phyloP scores from a whole-genome alignment of 2,888 invertebrate genomes.

The Colostygia pectinataria region DNA sequence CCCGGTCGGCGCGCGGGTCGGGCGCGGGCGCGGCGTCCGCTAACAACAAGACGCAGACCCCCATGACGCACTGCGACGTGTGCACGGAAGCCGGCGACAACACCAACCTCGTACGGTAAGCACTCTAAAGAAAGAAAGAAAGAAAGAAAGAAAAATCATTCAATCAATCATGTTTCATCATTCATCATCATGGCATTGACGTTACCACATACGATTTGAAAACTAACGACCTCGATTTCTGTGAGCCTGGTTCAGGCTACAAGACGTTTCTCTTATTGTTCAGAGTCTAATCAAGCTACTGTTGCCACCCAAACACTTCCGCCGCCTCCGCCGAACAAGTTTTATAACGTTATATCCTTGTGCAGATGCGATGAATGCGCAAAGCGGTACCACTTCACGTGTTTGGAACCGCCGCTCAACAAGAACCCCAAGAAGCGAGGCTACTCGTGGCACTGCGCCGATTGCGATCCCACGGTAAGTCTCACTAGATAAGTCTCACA shows the following conservation, averaged over 20 bases:
- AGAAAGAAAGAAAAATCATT: too few species aligned
- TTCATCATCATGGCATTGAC: too few species aligned
- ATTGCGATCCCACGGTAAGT: slow-evolving; percentile 94
- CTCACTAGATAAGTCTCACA: too few species aligned
- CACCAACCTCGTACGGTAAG: slow-evolving; percentile 86
- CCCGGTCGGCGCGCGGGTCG: slow-evolving; percentile 38
- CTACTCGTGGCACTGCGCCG: slow-evolving; percentile 97
- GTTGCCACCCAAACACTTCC: too few species aligned
- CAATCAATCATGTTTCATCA: too few species aligned
- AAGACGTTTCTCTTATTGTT: too few species aligned
- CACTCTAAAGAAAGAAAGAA: too few species aligned
- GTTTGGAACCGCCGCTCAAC: slow-evolving; percentile 96
- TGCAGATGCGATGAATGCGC: slow-evolving; percentile 95
- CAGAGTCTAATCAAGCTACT: too few species aligned
- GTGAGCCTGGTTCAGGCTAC: too few species aligned
- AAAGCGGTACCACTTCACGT: slow-evolving; percentile 95
- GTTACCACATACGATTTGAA: too few species aligned
- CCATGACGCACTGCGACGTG: slow-evolving; percentile 85
- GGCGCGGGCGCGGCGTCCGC: slow-evolving; percentile 34
- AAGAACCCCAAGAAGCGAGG: slow-evolving; percentile 97
- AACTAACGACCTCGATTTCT: too few species aligned
- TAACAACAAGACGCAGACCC: slow-evolving; percentile 41
- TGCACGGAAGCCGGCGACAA: slow-evolving; percentile 84
- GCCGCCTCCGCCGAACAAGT: too few species aligned
- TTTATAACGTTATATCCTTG: background rate